Base-by-base conservation (phyloP, 1,140 invertebrate species). In the Alviniconcha marisindica region DNA sequence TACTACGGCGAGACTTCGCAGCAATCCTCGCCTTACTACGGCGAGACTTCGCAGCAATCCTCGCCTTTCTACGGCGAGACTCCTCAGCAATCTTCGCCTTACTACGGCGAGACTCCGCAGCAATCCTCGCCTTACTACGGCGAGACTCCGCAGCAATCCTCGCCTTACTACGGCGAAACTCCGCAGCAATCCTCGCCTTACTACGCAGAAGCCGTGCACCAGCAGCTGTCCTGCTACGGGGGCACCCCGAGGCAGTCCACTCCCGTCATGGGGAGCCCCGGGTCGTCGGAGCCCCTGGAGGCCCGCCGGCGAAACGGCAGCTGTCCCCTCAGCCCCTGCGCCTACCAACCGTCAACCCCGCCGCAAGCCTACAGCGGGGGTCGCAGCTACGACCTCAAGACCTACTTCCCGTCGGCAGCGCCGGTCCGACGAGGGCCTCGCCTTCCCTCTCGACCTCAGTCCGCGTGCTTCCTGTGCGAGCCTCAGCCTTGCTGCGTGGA, bases 391-490 rank as follows among this genome's bases (percentile, higher is more conserved):
- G 73, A 76, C 36, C 44, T 76, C 7, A 76, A 76, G 44, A 15
- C 42, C 28, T 76, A 51, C 73, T 76, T 76, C 44, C 73, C 73
- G 1, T 14, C 73, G 12, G 73, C 28, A 5, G 18, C 42, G 3
- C 42, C 73, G 14, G n/a, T n/a, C n/a, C n/a, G n/a, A n/a, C n/a
- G n/a, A n/a, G n/a, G n/a, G n/a, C 31, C 73, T 14, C 40, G 24
- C 1, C 73, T 21, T 51, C 15, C 24, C 21, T 4, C 73, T 15
- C 40, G 73, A 44, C 73, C 73, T n/a, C 42, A 33, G 42, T 76
- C 73, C 0, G 73, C 73, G 4, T 76, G 73, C 73, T 76, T 76
- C 28, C 73, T 71, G 36, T 71, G 69, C 24, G 69, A 71, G 2
- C 24, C 69, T 40, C 69, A 71, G 33, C 69, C 69, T 15, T 71